Evolutionary conservation across 2,888 invertebrate species (phyloP), one percentile per base, ranked within the genome.

Genomic region (Euspilapteryx auroguttella): DNA sequence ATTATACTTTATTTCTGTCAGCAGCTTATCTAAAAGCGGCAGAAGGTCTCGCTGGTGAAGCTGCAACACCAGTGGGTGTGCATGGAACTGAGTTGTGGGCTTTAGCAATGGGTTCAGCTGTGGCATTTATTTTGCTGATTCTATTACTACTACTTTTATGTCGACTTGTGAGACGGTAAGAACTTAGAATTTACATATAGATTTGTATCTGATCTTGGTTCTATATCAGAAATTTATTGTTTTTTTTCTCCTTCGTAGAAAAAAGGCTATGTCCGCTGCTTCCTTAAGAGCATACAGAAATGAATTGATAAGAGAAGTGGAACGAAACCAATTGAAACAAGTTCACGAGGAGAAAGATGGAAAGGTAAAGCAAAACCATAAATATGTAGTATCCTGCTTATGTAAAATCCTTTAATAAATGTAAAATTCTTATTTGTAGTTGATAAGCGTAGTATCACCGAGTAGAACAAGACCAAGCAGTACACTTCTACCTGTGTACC

Each of bases 21-120:
- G 73, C 66, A 87, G 87, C 87, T 34, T 87, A 84, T 57, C 62
- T 86, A 45, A 84, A 83, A 51, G 80, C 82, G 21, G 75, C 80
- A 1, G 79, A 79, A 37, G 81, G 84, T 3, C 56, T 85, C 35
- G 75, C 69, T 34, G 81, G 82, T 2, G 73, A 80, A 53, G 79
- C 42, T 39, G 71, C 41, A 45, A 62, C 24, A 31, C 28, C 42
- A 3, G 41, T 48, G 0, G 56, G 58, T 0, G 54, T 69, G 2
- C 64, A 58, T 22, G 59, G 64, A 9, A 47, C 63, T 0, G 75
- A 73, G 29, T 40, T 75, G 0, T 87, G 86, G 86, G 66, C 86
- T 1, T 59, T 87, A 30, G 78, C 82, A 1, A 80, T 83, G 1
- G 81, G 83, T 0, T 80, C 82, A 2, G 66, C 81, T 12, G 75